phyloP scores from a whole-genome alignment of 2,888 invertebrate genomes.

The Cenopis cana region DNA sequence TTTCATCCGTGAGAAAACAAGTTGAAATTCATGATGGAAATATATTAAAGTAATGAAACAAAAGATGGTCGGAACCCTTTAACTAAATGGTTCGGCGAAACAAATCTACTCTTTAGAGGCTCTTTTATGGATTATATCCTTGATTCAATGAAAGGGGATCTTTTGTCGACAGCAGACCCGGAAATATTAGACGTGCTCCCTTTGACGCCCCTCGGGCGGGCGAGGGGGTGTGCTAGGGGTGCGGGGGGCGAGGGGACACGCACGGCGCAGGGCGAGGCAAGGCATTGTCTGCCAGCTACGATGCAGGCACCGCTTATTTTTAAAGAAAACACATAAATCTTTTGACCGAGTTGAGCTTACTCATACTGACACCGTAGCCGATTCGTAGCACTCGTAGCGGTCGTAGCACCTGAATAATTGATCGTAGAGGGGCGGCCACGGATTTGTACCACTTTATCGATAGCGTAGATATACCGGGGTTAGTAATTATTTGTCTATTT shows the following conservation, averaged over 20 bases:
- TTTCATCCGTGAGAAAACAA: conserved; percentile 45
- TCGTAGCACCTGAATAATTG: conserved; percentile 38
- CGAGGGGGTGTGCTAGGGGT: conserved; percentile 43
- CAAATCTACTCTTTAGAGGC: conserved; percentile 69
- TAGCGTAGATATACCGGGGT: conserved; percentile 28
- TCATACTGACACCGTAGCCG: conserved; percentile 25
- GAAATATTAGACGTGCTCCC: conserved; percentile 65
- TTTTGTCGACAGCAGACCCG: conserved; percentile 70
- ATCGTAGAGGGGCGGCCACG: conserved; percentile 26
- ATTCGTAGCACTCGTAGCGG: conserved; percentile 23
- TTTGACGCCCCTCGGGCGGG: conserved; percentile 51
- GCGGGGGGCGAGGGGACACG: conserved; percentile 46
- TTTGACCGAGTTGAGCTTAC: conserved; percentile 28
- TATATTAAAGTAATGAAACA: conserved; percentile 49
- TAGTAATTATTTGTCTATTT: conserved; percentile 23
- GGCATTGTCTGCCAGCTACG: conserved; percentile 38
- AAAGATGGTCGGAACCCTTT: conserved; percentile 46
- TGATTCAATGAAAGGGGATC: conserved; percentile 74
- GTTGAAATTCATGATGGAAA: conserved; percentile 45
- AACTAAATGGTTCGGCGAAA: conserved; percentile 61
- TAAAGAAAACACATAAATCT: conserved; percentile 39
- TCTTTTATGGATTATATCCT: conserved; percentile 72
- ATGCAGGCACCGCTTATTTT: conserved; percentile 41
- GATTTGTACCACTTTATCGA: conserved; percentile 36
- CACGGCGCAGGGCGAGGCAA: conserved; percentile 26